Base-by-base conservation (phyloP, 2,888 invertebrate genomes). In the Nemotelus pantherinus region DNA sequence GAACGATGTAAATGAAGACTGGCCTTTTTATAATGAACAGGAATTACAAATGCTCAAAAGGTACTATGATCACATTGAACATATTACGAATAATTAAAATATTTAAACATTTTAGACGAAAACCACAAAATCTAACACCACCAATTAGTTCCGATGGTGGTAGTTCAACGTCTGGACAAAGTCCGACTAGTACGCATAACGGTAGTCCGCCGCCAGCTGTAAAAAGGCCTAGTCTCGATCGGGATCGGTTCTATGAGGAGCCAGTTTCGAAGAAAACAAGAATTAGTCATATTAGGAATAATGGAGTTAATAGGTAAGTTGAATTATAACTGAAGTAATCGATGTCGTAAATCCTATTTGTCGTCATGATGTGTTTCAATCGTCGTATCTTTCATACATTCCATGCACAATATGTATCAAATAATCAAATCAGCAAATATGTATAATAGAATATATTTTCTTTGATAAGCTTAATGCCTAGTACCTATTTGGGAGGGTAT, bases 1-100 rank as follows among this genome's bases (percentile, higher is more conserved):
- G 95, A 95, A 94, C 86, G 97, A 98, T 86, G 95, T 97, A 81
- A 93, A 95, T 83, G 95, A 95, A 85, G 94, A 95, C 85, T 98
- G 98, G 97, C 95, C 95, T 80, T 97, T 94, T 89, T 98, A 96
- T 86, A 91, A 93, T 41, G 96, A 97, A 83, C 94, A 95, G 85
- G 97, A 98, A 86, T 91, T 92, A 87, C 93, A 94, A 85, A 91
- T 94, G 87, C 90, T 97, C 85, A 96, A 95, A 90, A 92, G 94
- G 94, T 93, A 77, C 41, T 53, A 4, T 39, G 45, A 58, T n/a
- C 45, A 41, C 10, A 41, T 7, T 41, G 7, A 50, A 68, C 39
- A 1, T 5, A 3, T 50, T 63, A 9, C 57, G 53, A 78, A 39
- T 60, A 39, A 47, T 45, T 55, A 41, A 41, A 25, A 25, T 25